These are phyloP conservation scores for Serripes groenlandicus DNA, from an alignment of 2,888 invertebrate species.

Conservation along the genomic window DNA sequence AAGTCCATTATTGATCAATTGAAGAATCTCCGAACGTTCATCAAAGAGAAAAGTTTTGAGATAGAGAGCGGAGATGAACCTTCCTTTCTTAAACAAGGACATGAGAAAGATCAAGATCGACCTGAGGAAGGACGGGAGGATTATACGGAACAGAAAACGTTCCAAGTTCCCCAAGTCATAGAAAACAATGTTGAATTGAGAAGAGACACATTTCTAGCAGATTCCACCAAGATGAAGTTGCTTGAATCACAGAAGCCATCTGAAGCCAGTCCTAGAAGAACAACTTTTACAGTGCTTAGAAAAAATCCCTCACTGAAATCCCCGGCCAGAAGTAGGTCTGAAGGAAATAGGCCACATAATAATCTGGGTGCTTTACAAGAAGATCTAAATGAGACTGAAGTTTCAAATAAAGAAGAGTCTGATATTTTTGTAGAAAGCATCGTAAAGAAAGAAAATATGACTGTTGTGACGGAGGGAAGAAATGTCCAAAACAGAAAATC, in stretches of 20 bases:
- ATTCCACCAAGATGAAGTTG: conserved; percentile 46
- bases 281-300: conserved; percentile 73
- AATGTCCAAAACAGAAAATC: not conserved
- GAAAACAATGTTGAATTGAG: conserved; percentile 31
- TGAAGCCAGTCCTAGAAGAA: conserved; percentile 73
- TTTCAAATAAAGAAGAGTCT: not conserved
- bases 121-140: not conserved
- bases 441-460: not conserved
- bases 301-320: conserved; percentile 15
- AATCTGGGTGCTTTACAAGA: conserved; percentile 3
- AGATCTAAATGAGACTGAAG: conserved; percentile 1
- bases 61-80: conserved; percentile 45
- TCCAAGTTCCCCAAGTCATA: conserved; percentile 48
- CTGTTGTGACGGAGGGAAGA: not conserved
- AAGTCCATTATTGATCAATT: conserved; percentile 74
- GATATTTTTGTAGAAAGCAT: not conserved
- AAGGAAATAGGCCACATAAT: conserved; percentile 6
- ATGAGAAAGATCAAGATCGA: conserved; percentile 5
- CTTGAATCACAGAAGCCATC: conserved; percentile 55
- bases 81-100: conserved; percentile 8
- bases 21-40: conserved; percentile 65
- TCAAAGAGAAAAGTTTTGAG: conserved; percentile 62
- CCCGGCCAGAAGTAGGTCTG: conserved; percentile 19
- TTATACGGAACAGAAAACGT: not conserved
- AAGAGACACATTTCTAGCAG: conserved; percentile 54